Percentiles rank a stretch among this genome's conserved stretches.
phyloP scores from a whole-genome alignment of 2,113 vertebrate species.

The Ammospiza nelsoni region DNA sequence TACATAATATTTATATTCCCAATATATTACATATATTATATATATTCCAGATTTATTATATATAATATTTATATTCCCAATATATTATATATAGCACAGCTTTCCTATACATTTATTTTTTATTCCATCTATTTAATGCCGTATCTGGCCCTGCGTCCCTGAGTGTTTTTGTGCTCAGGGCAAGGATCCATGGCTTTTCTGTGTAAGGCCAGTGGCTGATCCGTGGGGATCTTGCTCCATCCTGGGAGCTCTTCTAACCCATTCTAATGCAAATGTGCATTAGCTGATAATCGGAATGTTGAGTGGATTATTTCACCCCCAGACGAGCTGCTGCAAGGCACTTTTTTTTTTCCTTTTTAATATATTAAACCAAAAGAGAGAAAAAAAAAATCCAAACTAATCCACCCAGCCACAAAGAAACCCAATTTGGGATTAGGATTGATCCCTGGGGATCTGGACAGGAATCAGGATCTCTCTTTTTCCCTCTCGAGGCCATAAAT shows the following conservation, averaged over 20 bases:
- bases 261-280: constrained; percentile 47
- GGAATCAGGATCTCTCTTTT: neutral
- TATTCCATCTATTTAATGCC: rapidly evolving
- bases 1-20: too few relatives aligned
- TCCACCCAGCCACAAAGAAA: neutral
- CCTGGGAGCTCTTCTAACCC: neutral
- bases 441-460: neutral
- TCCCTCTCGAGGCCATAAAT: neutral
- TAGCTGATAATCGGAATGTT: constrained; percentile 35
- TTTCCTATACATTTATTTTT: neutral
- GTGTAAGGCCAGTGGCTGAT: neutral
- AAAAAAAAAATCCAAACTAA: neutral
- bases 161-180: neutral
- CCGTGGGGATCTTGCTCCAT: neutral
- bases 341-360: neutral
- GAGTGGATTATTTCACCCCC: constrained; percentile 59
- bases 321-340: constrained; percentile 20
- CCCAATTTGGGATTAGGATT: neutral
- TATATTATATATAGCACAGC: neutral
- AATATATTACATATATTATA: too few relatives aligned
- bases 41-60: rapidly evolving
- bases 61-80: neutral
- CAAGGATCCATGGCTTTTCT: neutral
- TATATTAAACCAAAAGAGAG: neutral
- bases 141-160: rapidly evolving